A percentile compares a stretch with the other conserved stretches of the same genome.
These are phyloP conservation scores for Helleia helle DNA, from an alignment of 2,888 invertebrate species.

Conservation along the genomic window DNA sequence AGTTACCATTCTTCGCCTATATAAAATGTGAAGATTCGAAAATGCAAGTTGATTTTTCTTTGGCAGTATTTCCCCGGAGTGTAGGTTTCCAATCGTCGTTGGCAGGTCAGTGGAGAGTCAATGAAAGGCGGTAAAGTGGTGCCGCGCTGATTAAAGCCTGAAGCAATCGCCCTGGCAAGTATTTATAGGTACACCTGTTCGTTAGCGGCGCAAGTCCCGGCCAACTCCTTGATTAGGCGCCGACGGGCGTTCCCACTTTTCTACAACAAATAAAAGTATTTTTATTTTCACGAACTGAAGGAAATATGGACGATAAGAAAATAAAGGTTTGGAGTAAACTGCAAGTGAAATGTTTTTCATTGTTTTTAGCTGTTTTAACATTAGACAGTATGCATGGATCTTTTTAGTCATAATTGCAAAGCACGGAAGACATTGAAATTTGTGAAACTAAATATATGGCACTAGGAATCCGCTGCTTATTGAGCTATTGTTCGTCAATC, in stretches of 20 bases:
- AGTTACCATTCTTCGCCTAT: constrained; percentile 19
- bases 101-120: constrained; percentile 64
- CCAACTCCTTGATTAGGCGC: constrained; percentile 74
- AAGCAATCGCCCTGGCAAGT: constrained; percentile 70
- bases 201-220: constrained; percentile 65
- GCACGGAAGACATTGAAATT: no score
- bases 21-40: constrained; percentile 33
- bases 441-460: no score
- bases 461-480: no score
- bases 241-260: constrained; percentile 61
- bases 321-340: no score
- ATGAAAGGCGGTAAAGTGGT: constrained; percentile 71
- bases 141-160: constrained; percentile 71
- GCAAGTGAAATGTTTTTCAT: no score
- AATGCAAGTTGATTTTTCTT: constrained; percentile 52
- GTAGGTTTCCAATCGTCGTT: constrained; percentile 64
- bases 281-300: constrained; percentile 47
- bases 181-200: constrained; percentile 74
- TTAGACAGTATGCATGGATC: no score
- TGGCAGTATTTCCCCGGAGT: constrained; percentile 50
- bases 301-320: constrained; percentile 29
- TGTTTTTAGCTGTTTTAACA: no score
- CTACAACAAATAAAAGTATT: constrained; percentile 66
- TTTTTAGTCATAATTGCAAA: no score
- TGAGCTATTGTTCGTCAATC: no score